A percentile compares a stretch with the other conserved stretches of the same genome.
Evolutionary conservation across 2,113 vertebrate genomes (phyloP).

Genomic region (Oryzias curvinotus): DNA sequence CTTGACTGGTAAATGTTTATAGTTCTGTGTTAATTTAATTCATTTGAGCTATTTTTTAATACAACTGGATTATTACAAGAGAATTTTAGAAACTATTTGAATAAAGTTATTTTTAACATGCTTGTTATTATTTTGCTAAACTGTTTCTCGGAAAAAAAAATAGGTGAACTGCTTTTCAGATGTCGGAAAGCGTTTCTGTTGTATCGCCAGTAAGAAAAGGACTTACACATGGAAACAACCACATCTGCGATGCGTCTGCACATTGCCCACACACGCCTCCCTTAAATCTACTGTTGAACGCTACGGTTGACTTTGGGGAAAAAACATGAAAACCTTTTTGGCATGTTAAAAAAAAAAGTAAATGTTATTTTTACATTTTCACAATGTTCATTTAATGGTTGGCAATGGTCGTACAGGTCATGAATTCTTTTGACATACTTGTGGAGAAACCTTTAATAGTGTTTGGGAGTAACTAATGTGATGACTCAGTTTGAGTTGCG

Average conservation of each 20-base stretch:
- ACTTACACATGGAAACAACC: conserved; percentile 35
- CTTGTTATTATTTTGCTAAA: conserved; percentile 6
- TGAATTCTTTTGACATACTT: neutral
- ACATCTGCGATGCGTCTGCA: conserved; percentile 29
- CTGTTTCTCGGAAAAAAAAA: conserved; percentile 12
- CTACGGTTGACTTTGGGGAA: neutral
- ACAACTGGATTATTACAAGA: too few species aligned
- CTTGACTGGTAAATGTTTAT: too few species aligned
- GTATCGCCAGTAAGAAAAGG: conserved; percentile 31
- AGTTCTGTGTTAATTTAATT: too few species aligned
- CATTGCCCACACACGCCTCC: conserved; percentile 20
- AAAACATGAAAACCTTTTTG: too few species aligned
- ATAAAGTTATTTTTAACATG: neutral
- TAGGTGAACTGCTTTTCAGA: neutral
- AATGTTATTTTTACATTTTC: too few species aligned
- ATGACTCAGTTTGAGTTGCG: neutral
- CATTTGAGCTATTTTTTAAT: too few species aligned
- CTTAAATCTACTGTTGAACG: conserved; percentile 6
- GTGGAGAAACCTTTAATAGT: neutral
- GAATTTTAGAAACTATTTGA: neutral
- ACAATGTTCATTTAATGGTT: too few species aligned
- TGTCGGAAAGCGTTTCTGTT: conserved; percentile 27
- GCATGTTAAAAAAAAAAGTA: too few species aligned
- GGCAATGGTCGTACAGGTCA: too few species aligned
- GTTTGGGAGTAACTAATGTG: neutral